Base-by-base conservation (phyloP, 2,888 invertebrate species). In the Diloba caeruleocephala region DNA sequence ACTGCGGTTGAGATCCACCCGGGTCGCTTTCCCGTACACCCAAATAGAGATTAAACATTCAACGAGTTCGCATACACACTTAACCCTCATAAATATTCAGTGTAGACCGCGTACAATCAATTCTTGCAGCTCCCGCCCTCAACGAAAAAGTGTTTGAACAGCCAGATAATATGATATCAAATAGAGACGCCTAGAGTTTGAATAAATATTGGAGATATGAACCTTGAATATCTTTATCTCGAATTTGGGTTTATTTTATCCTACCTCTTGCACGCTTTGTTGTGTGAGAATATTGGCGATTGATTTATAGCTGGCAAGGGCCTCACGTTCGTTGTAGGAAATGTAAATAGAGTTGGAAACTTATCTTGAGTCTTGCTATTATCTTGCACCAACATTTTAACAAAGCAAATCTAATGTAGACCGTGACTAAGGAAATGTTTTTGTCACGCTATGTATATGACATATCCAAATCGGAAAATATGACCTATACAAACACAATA, bases 21-120 rank as follows among this genome's bases (percentile, higher is more conserved):
- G 56, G 68, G 54, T 71, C 63, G 50, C 74, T 67, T 56, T 72
- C 73, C 74, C 71, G 69, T 76, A 78, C 84, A 78, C 72, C 84
- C 87, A 86, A 87, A 88, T 84, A 87, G 70, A 89, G 88, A 92
- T 93, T 92, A 92, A 93, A 93, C 90, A 93, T 93, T 93, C 92
- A 92, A 85, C 84, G 88, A 88, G 86, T 89, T 89, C 88, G 86
- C 88, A 88, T 90, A 90, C 88, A 92, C 92, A 92, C 92, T 92
- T 92, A 90, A 89, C 90, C 89, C 89, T 90, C 85, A 91, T 93
- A 90, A 90, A 93, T 92, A 92, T 92, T 90, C 91, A 89, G 84
- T 64, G 68, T 79, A 85, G 85, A 89, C 85, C 88, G 80, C 89
- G 86, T 80, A 89, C 91, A 90, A 92, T 91, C 91, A 92, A 92